These are phyloP conservation scores for Lasioglossum vierecki DNA, from an alignment of 2,888 invertebrate species.

Conservation along the genomic window DNA sequence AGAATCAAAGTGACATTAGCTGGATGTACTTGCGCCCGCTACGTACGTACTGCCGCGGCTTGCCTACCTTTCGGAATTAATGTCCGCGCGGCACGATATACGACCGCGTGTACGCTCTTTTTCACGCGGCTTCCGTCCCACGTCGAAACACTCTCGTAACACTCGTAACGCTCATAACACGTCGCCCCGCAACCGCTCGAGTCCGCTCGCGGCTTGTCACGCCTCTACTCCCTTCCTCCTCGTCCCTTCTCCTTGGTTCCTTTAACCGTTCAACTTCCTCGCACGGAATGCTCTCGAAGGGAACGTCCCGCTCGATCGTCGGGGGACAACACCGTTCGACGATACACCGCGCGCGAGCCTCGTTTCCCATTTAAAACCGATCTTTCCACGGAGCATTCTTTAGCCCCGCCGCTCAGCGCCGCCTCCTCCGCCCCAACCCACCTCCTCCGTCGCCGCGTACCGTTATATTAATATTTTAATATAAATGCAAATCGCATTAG, in stretches of 20 bases:
- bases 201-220: not conserved
- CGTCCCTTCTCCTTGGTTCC: not conserved
- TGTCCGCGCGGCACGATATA: slow-evolving; percentile 70
- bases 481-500: slow-evolving; percentile 81
- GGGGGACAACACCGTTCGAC: not conserved
- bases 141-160: slow-evolving; percentile 36
- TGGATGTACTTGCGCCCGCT: slow-evolving; percentile 48
- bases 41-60: slow-evolving; percentile 39
- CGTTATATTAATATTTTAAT: slow-evolving; percentile 80
- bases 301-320: slow-evolving; percentile 13
- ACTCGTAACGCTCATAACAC: slow-evolving; percentile 23
- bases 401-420: slow-evolving; percentile 4
- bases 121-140: slow-evolving; percentile 50
- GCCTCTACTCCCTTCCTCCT: not conserved
- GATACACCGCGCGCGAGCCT: slow-evolving; percentile 48
- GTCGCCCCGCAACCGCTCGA: not conserved
- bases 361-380: slow-evolving; percentile 72
- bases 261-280: not conserved
- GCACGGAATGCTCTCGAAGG: not conserved
- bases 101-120: slow-evolving; percentile 53
- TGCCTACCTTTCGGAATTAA: slow-evolving; percentile 65
- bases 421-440: not conserved
- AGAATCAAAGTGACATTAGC: slow-evolving; percentile 70
- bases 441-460: slow-evolving; percentile 12
- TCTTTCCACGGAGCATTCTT: slow-evolving; percentile 66